phyloP scores from a whole-genome alignment of 1,140 invertebrate genomes.

The Apis mellifera region DNA sequence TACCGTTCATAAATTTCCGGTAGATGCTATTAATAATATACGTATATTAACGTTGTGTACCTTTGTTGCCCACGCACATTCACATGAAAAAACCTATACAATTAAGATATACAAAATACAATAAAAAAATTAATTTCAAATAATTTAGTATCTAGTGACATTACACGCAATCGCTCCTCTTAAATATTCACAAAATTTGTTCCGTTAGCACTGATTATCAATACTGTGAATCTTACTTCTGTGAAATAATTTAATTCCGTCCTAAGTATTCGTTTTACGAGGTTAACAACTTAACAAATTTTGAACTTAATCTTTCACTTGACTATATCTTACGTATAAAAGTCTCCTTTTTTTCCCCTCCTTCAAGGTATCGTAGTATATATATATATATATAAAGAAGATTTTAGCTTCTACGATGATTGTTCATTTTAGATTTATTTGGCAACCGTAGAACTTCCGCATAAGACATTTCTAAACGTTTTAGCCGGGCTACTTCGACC shows the following conservation, averaged over 20 bases:
- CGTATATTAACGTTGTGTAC: conserved; percentile 44
- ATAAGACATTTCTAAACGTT: conserved; percentile 90
- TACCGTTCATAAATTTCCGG: conserved; percentile 4
- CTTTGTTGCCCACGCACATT: conserved; percentile 41
- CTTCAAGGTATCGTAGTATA: no score
- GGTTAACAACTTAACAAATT: conserved; percentile 26
- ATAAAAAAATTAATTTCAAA: conserved; percentile 39
- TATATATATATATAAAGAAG: no score
- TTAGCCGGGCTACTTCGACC: conserved; percentile 90
- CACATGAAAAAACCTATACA: conserved; percentile 48
- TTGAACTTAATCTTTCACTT: conserved; percentile 43
- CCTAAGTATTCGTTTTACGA: not conserved
- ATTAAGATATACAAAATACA: conserved; percentile 44
- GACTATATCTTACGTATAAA: conserved; percentile 35
- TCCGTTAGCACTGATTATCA: conserved; percentile 39
- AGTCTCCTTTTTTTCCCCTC: not conserved
- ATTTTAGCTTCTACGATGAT: conserved; percentile 37
- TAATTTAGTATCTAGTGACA: conserved; percentile 36
- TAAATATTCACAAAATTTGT: conserved; percentile 42
- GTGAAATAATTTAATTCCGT: conserved; percentile 44
- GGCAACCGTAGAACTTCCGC: conserved; percentile 90
- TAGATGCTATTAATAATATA: conserved; percentile 13
- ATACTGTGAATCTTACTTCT: conserved; percentile 45
- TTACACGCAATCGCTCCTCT: conserved; percentile 1
- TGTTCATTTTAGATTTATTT: conserved; percentile 80